Conservation (phyloP, 2,113 vertebrate species). For the Tupaia tana region DNA sequence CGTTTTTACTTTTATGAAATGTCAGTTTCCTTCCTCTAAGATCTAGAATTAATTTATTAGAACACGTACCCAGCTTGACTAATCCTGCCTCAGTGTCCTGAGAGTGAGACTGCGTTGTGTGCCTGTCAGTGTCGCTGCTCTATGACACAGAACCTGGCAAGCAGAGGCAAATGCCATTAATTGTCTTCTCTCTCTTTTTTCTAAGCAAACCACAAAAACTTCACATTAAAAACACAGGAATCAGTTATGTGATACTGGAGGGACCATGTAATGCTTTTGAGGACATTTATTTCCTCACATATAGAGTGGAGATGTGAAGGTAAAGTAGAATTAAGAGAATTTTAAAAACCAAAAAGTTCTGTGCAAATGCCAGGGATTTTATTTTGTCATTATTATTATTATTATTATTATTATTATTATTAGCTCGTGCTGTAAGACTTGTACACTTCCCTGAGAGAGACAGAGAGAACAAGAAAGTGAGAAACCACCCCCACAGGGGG, state of each 20-base stretch:
- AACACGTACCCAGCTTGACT: neutral
- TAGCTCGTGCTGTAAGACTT: no score
- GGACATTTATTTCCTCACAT: neutral
- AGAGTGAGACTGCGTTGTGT: neutral
- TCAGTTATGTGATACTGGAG: neutral
- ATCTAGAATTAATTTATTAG: neutral
- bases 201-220: neutral
- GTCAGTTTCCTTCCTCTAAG: neutral
- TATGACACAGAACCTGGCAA: neutral
- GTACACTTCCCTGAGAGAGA: no score
- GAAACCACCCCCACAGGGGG: no score
- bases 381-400: neutral
- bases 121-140: neutral
- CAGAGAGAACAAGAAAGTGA: no score
- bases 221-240: neutral
- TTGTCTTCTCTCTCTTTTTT: neutral
- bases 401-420: neutral
- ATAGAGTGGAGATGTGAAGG: neutral
- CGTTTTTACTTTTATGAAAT: constrained; percentile 10
- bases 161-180: neutral
- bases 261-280: neutral
- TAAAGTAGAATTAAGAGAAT: neutral
- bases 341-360: neutral
- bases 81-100: neutral
- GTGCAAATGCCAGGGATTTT: no score